A percentile compares a stretch with the other conserved stretches of the same genome.
phyloP scores from a whole-genome alignment of 2,797 vertebrate genomes.

The Phrynocephalus guinanensis region DNA sequence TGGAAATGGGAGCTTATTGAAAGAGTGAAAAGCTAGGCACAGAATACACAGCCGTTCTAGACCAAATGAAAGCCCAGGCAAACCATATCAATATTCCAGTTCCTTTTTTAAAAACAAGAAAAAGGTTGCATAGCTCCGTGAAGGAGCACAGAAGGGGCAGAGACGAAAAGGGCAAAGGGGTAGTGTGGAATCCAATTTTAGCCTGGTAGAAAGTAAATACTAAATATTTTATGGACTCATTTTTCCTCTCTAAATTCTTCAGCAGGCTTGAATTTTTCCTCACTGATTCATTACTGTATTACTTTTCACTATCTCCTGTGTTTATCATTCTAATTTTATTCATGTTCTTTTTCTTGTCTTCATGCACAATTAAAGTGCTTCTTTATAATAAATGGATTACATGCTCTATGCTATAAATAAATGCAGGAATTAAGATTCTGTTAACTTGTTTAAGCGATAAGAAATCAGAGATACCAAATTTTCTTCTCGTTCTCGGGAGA shows the following conservation, averaged over 20 bases:
- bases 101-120: neutral
- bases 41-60: neutral
- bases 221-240: slow-evolving; percentile 72
- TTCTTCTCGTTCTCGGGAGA: slow-evolving; percentile 40
- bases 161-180: slow-evolving; percentile 27
- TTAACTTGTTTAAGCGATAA: slow-evolving; percentile 64
- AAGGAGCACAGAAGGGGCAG: slow-evolving; percentile 9
- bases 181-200: slow-evolving; percentile 44
- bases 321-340: slow-evolving; percentile 57
- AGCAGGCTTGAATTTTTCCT: slow-evolving; percentile 55
- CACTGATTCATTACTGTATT: slow-evolving; percentile 50
- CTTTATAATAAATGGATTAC: slow-evolving; percentile 72
- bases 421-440: slow-evolving; percentile 67
- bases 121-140: neutral
- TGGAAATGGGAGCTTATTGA: neutral
- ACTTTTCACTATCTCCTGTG: slow-evolving; percentile 47
- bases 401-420: slow-evolving; percentile 70
- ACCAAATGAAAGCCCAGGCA: neutral
- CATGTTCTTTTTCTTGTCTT: slow-evolving; percentile 28
- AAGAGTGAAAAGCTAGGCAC: rapidly evolving
- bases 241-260: slow-evolving; percentile 61
- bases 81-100: neutral
- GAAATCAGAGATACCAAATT: slow-evolving; percentile 63
- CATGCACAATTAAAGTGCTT: slow-evolving; percentile 62
- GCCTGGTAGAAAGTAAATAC: slow-evolving; percentile 60